Conservation (phyloP, 2,797 vertebrate species). For the Linurgus olivaceus region DNA sequence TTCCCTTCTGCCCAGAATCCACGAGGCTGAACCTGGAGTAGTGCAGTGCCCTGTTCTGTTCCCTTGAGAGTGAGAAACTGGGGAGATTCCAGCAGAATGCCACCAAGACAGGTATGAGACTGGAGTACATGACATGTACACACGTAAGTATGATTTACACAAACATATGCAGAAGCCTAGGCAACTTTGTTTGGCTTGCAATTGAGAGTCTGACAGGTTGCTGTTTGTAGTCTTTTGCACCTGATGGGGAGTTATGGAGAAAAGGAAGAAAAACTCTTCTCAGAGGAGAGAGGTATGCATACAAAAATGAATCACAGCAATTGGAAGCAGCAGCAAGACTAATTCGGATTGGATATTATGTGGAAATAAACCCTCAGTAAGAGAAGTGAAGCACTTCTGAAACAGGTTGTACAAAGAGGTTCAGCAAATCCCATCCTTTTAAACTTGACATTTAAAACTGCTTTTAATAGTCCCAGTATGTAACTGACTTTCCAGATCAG, state of each 20-base stretch:
- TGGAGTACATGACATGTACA: background rate
- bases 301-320: background rate
- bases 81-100: background rate
- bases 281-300: background rate
- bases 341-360: background rate
- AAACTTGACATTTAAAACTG: background rate
- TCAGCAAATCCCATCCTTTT: background rate
- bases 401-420: background rate
- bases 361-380: background rate
- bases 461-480: background rate
- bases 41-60: background rate
- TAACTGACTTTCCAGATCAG: background rate
- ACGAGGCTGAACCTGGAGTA: background rate
- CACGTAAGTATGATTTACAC: background rate
- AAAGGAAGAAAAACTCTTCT: background rate
- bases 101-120: background rate
- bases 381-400: background rate
- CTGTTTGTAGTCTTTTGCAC: background rate
- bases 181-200: background rate
- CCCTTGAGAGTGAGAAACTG: background rate
- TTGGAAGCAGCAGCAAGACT: background rate
- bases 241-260: background rate
- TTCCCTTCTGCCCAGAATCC: background rate
- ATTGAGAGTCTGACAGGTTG: background rate
- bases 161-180: rapidly evolving